phyloP scores from a whole-genome alignment of 2,113 vertebrate species.

The Hyaena hyaena region DNA sequence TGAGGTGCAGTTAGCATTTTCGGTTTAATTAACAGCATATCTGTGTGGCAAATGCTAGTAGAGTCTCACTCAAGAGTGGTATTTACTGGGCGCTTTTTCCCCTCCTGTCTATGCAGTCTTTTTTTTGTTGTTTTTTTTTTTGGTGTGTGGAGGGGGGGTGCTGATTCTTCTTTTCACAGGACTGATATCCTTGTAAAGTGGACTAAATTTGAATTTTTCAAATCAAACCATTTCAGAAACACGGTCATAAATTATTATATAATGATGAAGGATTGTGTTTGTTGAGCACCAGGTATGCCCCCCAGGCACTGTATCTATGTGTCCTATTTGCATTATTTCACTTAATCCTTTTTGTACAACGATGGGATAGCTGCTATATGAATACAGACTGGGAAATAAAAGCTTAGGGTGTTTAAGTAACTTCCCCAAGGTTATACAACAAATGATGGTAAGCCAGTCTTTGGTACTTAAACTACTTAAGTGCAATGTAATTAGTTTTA shows the following conservation, averaged over 20 bases:
- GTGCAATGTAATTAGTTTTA: slow-evolving; percentile 3
- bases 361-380: not conserved
- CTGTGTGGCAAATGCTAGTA: not conserved
- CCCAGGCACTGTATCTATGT: not conserved
- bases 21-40: not conserved
- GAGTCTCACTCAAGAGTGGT: not conserved
- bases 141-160: not conserved
- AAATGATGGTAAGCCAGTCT: not conserved
- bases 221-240: slow-evolving; percentile 4
- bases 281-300: not conserved
- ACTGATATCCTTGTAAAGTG: not conserved
- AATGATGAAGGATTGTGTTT: not conserved
- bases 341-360: not conserved
- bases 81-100: not conserved
- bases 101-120: not conserved
- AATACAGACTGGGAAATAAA: not conserved
- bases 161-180: not conserved
- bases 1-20: not conserved
- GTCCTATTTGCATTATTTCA: not conserved
- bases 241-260: not conserved
- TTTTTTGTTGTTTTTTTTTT: not conserved
- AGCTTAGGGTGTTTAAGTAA: not conserved
- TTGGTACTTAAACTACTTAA: not conserved
- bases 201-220: not conserved
- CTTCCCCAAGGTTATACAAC: not conserved